Evolutionary conservation across 2,888 invertebrate species (phyloP).

Genomic region (Girardia tigrina): DNA sequence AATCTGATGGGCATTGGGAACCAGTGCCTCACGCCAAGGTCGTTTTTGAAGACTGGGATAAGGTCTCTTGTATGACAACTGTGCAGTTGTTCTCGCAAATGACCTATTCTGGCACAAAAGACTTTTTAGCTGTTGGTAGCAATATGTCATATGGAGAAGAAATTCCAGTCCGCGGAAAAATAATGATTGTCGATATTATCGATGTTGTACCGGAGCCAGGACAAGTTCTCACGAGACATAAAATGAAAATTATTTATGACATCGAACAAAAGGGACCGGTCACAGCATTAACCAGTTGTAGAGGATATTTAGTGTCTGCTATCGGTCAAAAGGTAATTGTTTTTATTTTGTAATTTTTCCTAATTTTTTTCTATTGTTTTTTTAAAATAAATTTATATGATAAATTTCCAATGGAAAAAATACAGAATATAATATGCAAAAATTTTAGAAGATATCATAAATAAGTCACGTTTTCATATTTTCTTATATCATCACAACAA

Average conservation of each 20-base stretch:
- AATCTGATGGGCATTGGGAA: conserved; percentile 17
- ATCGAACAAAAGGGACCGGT: conserved; percentile 99
- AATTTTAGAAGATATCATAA: no score
- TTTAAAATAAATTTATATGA: no score
- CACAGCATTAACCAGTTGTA: conserved; percentile 79
- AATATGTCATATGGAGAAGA: conserved; percentile 96
- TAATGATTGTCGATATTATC: conserved; percentile 67
- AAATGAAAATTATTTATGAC: conserved; percentile 78
- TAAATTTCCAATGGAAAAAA: no score
- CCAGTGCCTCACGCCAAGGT: conserved; percentile 20
- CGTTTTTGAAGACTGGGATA: conserved; percentile 85
- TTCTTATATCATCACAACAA: no score
- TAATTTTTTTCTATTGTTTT: no score
- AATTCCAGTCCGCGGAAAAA: conserved; percentile 57
- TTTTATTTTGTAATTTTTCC: neutral
- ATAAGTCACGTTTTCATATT: no score
- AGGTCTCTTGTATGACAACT: conserved; percentile 79
- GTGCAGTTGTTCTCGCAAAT: conserved; percentile 59
- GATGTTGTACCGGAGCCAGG: conserved; percentile 98
- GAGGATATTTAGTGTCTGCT: conserved; percentile 84
- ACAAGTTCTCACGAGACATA: conserved; percentile 86
- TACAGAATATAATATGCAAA: no score
- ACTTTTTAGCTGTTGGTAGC: conserved; percentile 83
- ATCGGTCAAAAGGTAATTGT: conserved; percentile 77
- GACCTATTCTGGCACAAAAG: conserved; percentile 74